phyloP scores from a whole-genome alignment of 2,888 invertebrate species.

The Himalopsyche anomala region DNA sequence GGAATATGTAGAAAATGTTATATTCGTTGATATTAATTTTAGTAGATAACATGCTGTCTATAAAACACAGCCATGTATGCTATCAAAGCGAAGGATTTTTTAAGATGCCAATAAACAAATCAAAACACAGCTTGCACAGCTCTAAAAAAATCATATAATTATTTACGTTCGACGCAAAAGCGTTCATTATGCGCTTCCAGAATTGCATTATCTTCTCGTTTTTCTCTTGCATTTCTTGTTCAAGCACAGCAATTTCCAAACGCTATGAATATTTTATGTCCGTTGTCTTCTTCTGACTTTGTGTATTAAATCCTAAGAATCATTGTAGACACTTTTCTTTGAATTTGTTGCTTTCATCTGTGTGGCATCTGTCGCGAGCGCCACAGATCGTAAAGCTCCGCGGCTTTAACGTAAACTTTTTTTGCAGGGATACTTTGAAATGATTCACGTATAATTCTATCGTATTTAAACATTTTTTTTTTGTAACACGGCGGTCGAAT shows the following conservation, averaged over 20 bases:
- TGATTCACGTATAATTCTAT: too few relatives aligned
- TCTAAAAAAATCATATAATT: neutral
- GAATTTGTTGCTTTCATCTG: conserved; percentile 35
- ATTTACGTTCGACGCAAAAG: neutral
- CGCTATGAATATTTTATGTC: neutral
- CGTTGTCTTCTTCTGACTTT: neutral
- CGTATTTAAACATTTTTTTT: too few relatives aligned
- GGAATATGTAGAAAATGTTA: too few relatives aligned
- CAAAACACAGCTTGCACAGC: too few relatives aligned
- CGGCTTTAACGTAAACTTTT: neutral
- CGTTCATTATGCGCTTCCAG: neutral
- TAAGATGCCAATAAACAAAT: too few relatives aligned
- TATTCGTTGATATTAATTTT: too few relatives aligned
- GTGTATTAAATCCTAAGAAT: conserved; percentile 29
- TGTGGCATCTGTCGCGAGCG: conserved; percentile 27
- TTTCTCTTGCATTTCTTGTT: neutral
- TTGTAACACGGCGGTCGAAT: too few relatives aligned
- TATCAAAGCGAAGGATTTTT: too few relatives aligned
- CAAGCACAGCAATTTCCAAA: neutral
- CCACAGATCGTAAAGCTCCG: neutral
- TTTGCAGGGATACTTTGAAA: neutral
- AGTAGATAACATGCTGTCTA: too few relatives aligned
- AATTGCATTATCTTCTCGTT: neutral
- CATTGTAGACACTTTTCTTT: conserved; percentile 35
- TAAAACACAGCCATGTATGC: too few relatives aligned